Evolutionary conservation across 2,113 vertebrate species (phyloP).

Genomic region (Geococcyx californianus): DNA sequence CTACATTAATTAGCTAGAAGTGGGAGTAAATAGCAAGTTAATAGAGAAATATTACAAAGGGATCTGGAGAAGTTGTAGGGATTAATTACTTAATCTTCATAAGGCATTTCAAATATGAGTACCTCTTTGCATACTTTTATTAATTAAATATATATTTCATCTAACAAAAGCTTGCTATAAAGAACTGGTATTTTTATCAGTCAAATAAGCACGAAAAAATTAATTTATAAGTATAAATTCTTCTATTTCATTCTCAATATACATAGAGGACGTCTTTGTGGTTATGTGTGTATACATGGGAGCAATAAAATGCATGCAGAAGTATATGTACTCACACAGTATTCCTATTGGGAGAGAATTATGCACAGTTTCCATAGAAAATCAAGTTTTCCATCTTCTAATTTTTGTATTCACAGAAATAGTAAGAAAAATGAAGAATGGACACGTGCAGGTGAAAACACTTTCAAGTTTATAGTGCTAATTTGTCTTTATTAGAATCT

Average conservation of each 20-base stretch:
- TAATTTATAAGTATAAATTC: not conserved
- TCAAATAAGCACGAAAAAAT: not conserved
- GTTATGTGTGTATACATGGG: not conserved
- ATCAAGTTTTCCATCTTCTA: not conserved
- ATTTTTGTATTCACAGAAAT: not conserved
- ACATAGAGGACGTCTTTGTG: not conserved
- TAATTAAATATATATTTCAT: conserved; percentile 7
- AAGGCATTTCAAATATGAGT: not conserved
- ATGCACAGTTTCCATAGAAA: not conserved
- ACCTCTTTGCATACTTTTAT: not conserved
- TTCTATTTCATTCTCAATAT: not conserved
- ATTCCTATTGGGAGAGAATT: not conserved
- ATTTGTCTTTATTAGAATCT: conserved; percentile 7
- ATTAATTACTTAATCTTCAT: conserved; percentile 39
- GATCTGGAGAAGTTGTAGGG: conserved; percentile 15
- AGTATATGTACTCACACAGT: not conserved
- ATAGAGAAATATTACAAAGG: conserved; percentile 45
- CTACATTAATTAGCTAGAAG: conserved; percentile 2
- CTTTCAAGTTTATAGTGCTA: not conserved
- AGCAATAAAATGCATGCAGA: not conserved
- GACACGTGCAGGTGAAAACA: not conserved
- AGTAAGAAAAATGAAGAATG: not conserved
- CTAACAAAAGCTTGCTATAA: not conserved
- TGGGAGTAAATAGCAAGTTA: conserved; percentile 32
- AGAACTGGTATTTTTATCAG: not conserved